Conservation (phyloP, 2,888 invertebrate species). For the Tetramorium bicarinatum region DNA sequence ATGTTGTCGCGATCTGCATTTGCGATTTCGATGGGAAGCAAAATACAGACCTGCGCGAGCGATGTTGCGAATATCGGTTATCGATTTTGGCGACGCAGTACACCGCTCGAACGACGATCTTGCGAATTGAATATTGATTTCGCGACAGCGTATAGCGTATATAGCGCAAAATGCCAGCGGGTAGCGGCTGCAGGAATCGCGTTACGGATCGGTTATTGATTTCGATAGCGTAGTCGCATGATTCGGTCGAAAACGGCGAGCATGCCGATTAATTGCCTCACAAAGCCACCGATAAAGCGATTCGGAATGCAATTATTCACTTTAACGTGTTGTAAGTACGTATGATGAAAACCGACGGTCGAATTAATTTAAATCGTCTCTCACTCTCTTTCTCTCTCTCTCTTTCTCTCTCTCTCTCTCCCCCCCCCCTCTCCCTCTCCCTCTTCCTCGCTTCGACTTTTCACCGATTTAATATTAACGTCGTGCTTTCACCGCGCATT, state of each 20-base stretch:
- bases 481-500: constrained; percentile 34
- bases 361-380: constrained; percentile 35
- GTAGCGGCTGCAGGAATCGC: constrained; percentile 7
- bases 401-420: too few relatives aligned
- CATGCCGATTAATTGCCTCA: constrained; percentile 48
- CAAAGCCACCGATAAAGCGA: constrained; percentile 44
- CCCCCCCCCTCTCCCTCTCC: too few relatives aligned
- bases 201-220: constrained; percentile 55
- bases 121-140: constrained; percentile 51
- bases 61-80: constrained; percentile 71
- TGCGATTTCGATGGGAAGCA: constrained; percentile 42
- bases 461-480: constrained; percentile 39
- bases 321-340: constrained; percentile 52
- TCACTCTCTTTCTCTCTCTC: too few relatives aligned
- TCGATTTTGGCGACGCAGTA: constrained; percentile 65
- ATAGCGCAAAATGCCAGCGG: constrained; percentile 26
- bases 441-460: constrained; percentile 2
- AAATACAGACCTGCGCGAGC: constrained; percentile 49
- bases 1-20: constrained; percentile 28
- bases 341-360: constrained; percentile 36
- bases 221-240: constrained; percentile 28
- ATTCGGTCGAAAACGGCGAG: constrained; percentile 38
- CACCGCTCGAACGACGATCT: constrained; percentile 33
- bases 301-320: constrained; percentile 48
- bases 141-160: constrained; percentile 27